Conservation (phyloP, 2,797 vertebrate genomes). For the Sebastiscus albofasciatus region DNA sequence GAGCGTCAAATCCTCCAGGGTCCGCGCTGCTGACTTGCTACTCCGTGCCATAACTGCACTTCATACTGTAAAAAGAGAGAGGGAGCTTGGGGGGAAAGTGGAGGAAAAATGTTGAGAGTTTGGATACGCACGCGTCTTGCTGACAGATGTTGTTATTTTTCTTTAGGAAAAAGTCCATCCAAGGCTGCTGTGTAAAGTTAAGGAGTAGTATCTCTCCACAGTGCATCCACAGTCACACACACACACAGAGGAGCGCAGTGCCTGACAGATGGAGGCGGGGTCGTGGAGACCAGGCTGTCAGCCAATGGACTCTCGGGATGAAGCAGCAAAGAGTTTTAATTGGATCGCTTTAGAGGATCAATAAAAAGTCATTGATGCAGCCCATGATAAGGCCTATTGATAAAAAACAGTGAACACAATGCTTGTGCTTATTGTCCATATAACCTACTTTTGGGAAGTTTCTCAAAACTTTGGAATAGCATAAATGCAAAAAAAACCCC, state of each 20-base stretch:
- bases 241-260: slow-evolving; percentile 40
- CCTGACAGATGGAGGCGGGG: slow-evolving; percentile 73
- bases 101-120: slow-evolving; percentile 23
- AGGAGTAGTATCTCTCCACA: slow-evolving; percentile 39
- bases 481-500: background rate
- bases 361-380: slow-evolving; percentile 32
- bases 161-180: slow-evolving; percentile 19
- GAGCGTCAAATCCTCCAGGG: slow-evolving; percentile 98
- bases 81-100: slow-evolving; percentile 52
- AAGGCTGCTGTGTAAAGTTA: slow-evolving; percentile 52
- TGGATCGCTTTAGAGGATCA: slow-evolving; percentile 48
- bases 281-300: slow-evolving; percentile 34
- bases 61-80: slow-evolving; percentile 87
- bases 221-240: slow-evolving; percentile 55
- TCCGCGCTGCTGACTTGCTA: slow-evolving; percentile 92
- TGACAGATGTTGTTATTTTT: background rate
- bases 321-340: slow-evolving; percentile 50
- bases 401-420: background rate
- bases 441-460: background rate
- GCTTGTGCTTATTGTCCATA: background rate
- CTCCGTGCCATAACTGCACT: slow-evolving; percentile 94
- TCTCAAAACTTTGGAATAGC: background rate
- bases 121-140: background rate
- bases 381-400: slow-evolving; percentile 5
- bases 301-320: slow-evolving; percentile 66